These are phyloP conservation scores for Equus quagga DNA, from an alignment of 2,113 vertebrate species.

Conservation along the genomic window DNA sequence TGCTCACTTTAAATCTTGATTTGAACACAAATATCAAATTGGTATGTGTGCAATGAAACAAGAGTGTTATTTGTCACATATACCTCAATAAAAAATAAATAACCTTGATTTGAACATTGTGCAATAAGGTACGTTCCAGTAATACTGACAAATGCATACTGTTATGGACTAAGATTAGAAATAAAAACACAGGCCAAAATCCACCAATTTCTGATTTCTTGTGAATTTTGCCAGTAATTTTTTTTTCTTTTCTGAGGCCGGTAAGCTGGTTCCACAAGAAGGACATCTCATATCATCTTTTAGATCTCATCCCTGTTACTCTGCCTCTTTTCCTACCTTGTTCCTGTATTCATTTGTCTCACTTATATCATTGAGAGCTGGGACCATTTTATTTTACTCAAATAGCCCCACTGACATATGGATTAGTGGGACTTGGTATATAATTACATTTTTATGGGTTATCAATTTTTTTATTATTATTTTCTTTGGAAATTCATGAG, in stretches of 20 bases:
- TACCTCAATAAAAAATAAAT: neutral
- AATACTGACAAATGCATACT: neutral
- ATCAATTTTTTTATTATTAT: slow-evolving; percentile 13
- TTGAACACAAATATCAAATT: neutral
- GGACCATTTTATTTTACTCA: neutral
- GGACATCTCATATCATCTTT: neutral
- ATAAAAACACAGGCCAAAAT: neutral
- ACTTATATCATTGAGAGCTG: neutral
- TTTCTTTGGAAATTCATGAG: neutral
- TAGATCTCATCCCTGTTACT: neutral
- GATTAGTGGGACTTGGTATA: neutral
- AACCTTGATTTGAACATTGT: neutral
- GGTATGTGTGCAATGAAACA: no score
- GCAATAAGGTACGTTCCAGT: neutral
- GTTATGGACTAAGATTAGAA: neutral
- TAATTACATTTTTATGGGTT: neutral
- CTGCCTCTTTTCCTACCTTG: neutral
- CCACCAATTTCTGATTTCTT: neutral
- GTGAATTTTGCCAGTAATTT: neutral
- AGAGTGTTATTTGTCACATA: neutral
- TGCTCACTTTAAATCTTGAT: neutral
- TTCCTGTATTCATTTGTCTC: neutral
- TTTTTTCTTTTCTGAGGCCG: neutral
- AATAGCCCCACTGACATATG: neutral
- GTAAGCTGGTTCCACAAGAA: neutral